Evolutionary conservation across 2,888 invertebrate species (phyloP).

Genomic region (Zhuqinia jingwanae): DNA sequence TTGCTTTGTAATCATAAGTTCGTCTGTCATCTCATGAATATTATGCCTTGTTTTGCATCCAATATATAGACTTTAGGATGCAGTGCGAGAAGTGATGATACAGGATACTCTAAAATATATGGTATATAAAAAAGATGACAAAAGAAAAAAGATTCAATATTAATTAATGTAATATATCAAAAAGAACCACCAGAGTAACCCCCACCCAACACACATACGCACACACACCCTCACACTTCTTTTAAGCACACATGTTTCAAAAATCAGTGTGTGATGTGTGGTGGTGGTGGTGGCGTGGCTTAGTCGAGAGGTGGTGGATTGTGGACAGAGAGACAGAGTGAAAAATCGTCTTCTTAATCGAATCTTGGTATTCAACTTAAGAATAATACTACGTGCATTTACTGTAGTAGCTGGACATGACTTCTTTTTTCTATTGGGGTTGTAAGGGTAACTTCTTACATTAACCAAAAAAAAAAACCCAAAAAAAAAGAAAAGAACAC

Average conservation of each 20-base stretch:
- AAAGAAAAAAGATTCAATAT: constrained; percentile 10
- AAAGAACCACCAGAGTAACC: too few species aligned
- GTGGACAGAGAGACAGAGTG: background rate
- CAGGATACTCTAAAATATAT: too few species aligned
- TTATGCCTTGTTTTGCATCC: background rate
- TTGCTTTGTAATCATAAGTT: constrained; percentile 1
- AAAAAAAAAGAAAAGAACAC: background rate
- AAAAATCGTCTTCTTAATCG: constrained; percentile 60
- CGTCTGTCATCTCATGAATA: background rate
- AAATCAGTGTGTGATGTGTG: background rate
- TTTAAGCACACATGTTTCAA: background rate
- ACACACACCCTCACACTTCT: too few species aligned
- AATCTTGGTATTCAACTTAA: too few species aligned
- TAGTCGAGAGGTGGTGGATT: background rate
- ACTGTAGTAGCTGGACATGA: constrained; percentile 55
- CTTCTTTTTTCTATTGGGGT: background rate
- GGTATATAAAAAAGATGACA: background rate
- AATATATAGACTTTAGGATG: background rate
- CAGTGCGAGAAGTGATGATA: too few species aligned
- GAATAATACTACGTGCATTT: constrained; percentile 53
- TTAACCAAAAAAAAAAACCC: background rate
- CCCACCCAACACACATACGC: background rate
- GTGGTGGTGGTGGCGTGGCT: background rate
- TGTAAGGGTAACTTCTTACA: background rate
- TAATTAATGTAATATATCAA: constrained; percentile 14